Conservation (phyloP, 2,888 invertebrate species). For the Theodoxus fluviatilis region DNA sequence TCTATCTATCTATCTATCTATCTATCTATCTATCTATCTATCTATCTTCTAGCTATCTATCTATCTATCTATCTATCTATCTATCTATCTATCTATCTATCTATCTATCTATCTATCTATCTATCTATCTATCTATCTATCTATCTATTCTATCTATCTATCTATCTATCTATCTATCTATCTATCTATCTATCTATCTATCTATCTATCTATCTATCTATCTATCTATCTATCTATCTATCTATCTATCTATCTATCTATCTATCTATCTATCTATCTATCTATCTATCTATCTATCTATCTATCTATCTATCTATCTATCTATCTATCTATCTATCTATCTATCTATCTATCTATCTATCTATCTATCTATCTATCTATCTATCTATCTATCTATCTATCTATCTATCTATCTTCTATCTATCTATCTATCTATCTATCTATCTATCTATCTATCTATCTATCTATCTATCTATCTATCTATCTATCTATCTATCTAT, state of each 20-base stretch:
- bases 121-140: neutral
- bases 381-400: conserved; percentile 21
- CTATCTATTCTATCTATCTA: neutral
- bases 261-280: neutral
- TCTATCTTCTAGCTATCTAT: conserved; percentile 17
- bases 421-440: conserved; percentile 8
- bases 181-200: too few relatives aligned
- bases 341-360: conserved; percentile 9
- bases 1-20: conserved; percentile 22
- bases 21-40: conserved; percentile 8
- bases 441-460: neutral
- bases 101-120: too few relatives aligned
- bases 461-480: neutral
- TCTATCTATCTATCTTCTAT: neutral
- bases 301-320: conserved; percentile 22
- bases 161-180: neutral
- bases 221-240: neutral
- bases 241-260: neutral
- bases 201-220: neutral
- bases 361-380: conserved; percentile 17
- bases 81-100: neutral
- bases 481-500: neutral
- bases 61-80: conserved; percentile 20
- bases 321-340: conserved; percentile 25
- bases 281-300: too few relatives aligned